phyloP scores from a whole-genome alignment of 2,797 vertebrate species.

The Morelia viridis region DNA sequence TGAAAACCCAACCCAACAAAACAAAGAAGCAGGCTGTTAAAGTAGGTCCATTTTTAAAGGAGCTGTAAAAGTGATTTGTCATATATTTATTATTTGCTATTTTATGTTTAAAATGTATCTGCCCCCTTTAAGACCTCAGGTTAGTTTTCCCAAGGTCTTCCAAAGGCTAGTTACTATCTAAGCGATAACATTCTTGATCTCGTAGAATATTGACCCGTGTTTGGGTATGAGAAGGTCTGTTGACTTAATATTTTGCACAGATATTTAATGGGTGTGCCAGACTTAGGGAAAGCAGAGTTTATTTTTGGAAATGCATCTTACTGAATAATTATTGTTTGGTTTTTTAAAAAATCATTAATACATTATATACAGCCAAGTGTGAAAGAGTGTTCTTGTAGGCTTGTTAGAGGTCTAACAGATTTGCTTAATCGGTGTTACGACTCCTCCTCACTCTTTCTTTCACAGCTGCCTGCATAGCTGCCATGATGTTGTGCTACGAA shows the following conservation, averaged over 20 bases:
- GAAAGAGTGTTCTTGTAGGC: background rate
- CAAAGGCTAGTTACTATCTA: background rate
- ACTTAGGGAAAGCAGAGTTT: background rate
- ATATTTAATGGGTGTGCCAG: too few species aligned
- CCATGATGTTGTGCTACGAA: slow-evolving; percentile 91
- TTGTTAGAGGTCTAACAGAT: background rate
- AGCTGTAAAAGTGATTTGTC: background rate
- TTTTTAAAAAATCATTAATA: background rate
- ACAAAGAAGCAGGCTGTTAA: background rate
- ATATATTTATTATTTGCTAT: background rate
- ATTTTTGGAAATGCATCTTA: background rate
- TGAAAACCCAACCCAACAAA: background rate
- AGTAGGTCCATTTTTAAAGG: background rate
- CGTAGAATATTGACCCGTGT: background rate
- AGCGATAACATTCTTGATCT: background rate
- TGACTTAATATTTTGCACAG: background rate
- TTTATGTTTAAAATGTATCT: background rate
- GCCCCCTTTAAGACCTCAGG: background rate
- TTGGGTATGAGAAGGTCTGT: background rate
- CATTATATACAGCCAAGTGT: background rate
- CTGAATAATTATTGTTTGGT: background rate
- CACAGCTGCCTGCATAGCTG: slow-evolving; percentile 91
- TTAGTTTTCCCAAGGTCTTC: background rate
- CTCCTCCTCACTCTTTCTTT: slow-evolving; percentile 1
- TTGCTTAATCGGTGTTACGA: background rate